Evolutionary conservation across 2,797 vertebrate genomes (phyloP), one percentile per base, ranked within the genome.

Genomic region (Lithobates pipiens): DNA sequence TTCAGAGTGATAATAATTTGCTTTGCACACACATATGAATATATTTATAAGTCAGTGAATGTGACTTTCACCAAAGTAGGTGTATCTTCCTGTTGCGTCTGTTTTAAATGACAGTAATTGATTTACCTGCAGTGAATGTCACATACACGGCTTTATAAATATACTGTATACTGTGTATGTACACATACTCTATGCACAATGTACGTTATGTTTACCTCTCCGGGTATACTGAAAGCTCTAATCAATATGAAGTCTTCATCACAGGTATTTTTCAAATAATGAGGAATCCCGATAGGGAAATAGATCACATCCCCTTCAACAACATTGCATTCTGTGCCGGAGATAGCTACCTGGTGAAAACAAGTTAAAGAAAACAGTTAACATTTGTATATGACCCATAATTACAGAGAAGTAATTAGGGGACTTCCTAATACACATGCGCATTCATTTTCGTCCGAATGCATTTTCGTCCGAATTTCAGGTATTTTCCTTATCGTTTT

Each of bases 241-340:
- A 83, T 72, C 54, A 83, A 34, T 34, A 83, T 21, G 32, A 87
- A 65, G 54, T 87, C 76, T 77, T 79, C 80, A n/a, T 50, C 34
- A 74, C 80, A 79, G 8, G 54, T 54, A 34, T 50, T 83, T 25
- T 75, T 78, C 44, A 83, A 5, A 25, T 74, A 83, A 65, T 87
- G 75, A 29, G 77, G 80, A 18, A 54, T 39, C 13, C 80, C 80
- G 65, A 63, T 11, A n/a, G 85, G 85, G 65, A 82, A 76, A 71
- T 76, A 86, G 21, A 76, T 25, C 36, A 77, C 65, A 29, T 86
- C 79, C 18, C 79, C 46, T 0, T 5, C 32, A 6, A 15, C 29
- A 68, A 77, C 76, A 34, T 77, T 10, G 61, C 81, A 82, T 21
- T 71, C 15, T 27, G 23, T 15, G 54, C 18, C 29, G 13, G 27